Conservation (phyloP, 2,113 vertebrate genomes). For the Corvus moneduloides region DNA sequence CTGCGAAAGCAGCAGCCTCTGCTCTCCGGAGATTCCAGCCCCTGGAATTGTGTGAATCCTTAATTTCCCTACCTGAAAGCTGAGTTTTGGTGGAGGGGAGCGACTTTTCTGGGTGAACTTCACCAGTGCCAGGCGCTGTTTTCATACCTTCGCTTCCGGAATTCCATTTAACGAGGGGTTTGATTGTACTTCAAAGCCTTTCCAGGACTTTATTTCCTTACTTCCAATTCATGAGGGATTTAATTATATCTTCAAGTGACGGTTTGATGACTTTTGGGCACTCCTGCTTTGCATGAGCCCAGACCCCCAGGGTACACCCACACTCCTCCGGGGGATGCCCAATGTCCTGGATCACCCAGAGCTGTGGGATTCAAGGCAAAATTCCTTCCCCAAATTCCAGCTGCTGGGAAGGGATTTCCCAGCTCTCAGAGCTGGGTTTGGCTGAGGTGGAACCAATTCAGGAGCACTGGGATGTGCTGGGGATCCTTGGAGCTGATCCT, state of each 20-base stretch:
- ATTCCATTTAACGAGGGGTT: background rate
- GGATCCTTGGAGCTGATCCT: background rate
- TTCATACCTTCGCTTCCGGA: background rate
- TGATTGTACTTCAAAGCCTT: background rate
- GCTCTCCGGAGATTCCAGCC: background rate
- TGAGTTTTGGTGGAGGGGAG: background rate
- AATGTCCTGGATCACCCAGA: background rate
- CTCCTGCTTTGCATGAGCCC: background rate
- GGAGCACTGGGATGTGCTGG: rapidly evolving
- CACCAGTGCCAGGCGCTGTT: background rate
- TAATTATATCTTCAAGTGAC: background rate
- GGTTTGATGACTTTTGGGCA: background rate
- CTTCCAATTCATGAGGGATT: background rate
- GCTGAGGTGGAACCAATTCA: background rate
- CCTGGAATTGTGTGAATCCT: background rate
- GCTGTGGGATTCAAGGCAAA: background rate
- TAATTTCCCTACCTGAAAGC: background rate
- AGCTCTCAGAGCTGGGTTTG: background rate
- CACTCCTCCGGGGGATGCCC: background rate
- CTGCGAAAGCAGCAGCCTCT: background rate
- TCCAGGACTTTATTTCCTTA: background rate
- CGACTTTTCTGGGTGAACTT: rapidly evolving
- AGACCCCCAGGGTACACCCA: background rate
- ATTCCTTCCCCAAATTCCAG: background rate
- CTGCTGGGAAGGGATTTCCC: background rate